These are phyloP conservation scores for Lytechinus variegatus DNA, from an alignment of 35 echinoderm and acorn worm species.

Conservation along the genomic window DNA sequence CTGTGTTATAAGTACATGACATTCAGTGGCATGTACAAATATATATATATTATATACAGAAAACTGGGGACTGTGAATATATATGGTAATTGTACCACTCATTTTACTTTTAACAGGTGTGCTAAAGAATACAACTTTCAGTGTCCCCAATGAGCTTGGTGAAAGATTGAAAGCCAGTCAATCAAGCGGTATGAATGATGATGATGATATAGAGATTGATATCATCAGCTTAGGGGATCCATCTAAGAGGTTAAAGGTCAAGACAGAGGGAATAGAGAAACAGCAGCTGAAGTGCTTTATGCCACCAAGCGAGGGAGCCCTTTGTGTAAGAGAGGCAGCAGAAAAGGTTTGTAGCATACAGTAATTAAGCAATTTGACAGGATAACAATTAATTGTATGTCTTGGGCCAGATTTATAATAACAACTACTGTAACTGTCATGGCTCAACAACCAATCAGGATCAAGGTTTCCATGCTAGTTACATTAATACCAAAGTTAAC, in stretches of 20 bases:
- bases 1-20: too few species aligned
- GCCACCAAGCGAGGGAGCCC: conserved; percentile 70
- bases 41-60: too few species aligned
- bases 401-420: too few species aligned
- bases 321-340: conserved; percentile 62
- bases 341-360: conserved; percentile 65
- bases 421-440: too few species aligned
- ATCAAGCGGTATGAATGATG: background rate
- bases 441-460: too few species aligned
- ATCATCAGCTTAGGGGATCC: conserved; percentile 57
- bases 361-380: too few species aligned
- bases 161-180: conserved; percentile 31
- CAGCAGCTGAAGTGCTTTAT: conserved; percentile 58
- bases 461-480: too few species aligned
- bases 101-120: conserved; percentile 45
- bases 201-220: conserved; percentile 64
- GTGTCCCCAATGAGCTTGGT: conserved; percentile 54
- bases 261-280: conserved; percentile 57
- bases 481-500: too few species aligned
- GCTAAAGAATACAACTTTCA: conserved; percentile 55
- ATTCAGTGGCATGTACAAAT: too few species aligned
- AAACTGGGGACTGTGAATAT: too few species aligned
- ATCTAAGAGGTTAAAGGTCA: conserved; percentile 34
- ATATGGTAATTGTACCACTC: background rate
- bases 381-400: too few species aligned